Base-by-base conservation (phyloP, 1,140 invertebrate species). In the Lordiphosa stackelbergi region DNA sequence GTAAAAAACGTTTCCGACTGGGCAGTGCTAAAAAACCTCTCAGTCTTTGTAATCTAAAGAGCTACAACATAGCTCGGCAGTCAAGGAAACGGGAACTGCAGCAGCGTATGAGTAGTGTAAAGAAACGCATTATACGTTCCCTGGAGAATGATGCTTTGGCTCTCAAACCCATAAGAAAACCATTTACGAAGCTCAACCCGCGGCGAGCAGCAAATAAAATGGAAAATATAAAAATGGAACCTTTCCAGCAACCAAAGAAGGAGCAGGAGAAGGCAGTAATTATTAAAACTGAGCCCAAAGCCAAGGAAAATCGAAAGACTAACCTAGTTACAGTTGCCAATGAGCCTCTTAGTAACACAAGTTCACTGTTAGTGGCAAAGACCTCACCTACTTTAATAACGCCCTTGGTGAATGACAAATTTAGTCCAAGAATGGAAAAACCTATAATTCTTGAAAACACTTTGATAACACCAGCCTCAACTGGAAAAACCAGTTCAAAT, bases 1-100 rank as follows among this genome's bases (percentile, higher is more conserved):
- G 10, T 11, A 5, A 31, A 3, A 43, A 19, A 31, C 22, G 7
- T 28, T 12, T 40, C 12, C 47, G 24, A 0, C 41, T 19, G 12
- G 9, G 6, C 1, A 19, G 40, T 10, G 9, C 31, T 4, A 34
- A 37, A n/a, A 69, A 43, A 10, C 1, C 36, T 0, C 35, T 53
- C 2, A 28, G 16, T 7, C 61, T 58, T 13, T 72, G 63, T 35
- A 53, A 84, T 9, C 34, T 69, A 0, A 85, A 57, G 10, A 84
- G 79, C n/a, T 73, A 85, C 41, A 49, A 60, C 0, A 84, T 84
- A 22, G 45, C 57, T 0, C 65, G 79, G 2, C 51, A 63, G 9
- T 43, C 57, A 0, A 61, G 66, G 7, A 78, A 63, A 35, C 58
- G 52, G 9, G 53, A 65, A 6, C 48, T 69, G 6, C 37, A 60